phyloP scores from a whole-genome alignment of 2,888 invertebrate genomes.

The Chrysolina oricalcia region DNA sequence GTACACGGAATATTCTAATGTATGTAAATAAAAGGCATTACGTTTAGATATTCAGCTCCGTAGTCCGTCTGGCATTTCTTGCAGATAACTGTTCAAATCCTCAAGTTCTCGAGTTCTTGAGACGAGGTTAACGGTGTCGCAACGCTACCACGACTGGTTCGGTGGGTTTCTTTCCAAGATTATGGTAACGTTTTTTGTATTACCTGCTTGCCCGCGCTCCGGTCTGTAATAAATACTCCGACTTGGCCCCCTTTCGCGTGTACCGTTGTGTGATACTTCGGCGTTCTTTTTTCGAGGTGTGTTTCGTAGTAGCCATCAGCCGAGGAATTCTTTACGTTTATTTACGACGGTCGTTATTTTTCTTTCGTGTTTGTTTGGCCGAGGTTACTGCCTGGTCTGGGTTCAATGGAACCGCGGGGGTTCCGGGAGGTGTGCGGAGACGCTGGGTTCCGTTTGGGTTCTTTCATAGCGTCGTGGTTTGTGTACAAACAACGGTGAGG shows the following conservation, averaged over 20 bases:
- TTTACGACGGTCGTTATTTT: constrained; percentile 15
- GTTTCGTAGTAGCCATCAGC: constrained; percentile 7
- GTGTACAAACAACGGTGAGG: background rate
- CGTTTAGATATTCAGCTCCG: background rate
- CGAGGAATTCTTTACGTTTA: constrained; percentile 18
- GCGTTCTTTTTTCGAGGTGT: constrained; percentile 40
- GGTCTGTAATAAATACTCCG: too few species aligned
- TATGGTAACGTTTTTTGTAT: constrained; percentile 49
- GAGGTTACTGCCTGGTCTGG: constrained; percentile 10
- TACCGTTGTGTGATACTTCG: constrained; percentile 57
- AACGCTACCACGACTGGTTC: constrained; percentile 43
- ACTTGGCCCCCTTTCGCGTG: constrained; percentile 57
- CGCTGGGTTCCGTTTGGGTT: background rate
- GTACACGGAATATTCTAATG: too few species aligned
- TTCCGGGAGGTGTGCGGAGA: background rate
- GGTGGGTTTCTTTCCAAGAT: constrained; percentile 40
- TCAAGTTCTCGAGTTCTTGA: constrained; percentile 4
- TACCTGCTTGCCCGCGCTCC: constrained; percentile 47
- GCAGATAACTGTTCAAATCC: background rate
- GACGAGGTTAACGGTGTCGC: constrained; percentile 25
- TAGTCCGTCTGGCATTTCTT: constrained; percentile 8
- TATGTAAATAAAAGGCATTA: background rate
- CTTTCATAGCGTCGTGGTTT: background rate
- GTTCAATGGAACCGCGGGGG: constrained; percentile 28
- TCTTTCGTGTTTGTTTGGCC: constrained; percentile 10